A percentile compares a stretch with the other conserved stretches of the same genome.
These are phyloP conservation scores for Gadopsis marmoratus DNA, from an alignment of 2,797 vertebrate genomes.

Conservation along the genomic window DNA sequence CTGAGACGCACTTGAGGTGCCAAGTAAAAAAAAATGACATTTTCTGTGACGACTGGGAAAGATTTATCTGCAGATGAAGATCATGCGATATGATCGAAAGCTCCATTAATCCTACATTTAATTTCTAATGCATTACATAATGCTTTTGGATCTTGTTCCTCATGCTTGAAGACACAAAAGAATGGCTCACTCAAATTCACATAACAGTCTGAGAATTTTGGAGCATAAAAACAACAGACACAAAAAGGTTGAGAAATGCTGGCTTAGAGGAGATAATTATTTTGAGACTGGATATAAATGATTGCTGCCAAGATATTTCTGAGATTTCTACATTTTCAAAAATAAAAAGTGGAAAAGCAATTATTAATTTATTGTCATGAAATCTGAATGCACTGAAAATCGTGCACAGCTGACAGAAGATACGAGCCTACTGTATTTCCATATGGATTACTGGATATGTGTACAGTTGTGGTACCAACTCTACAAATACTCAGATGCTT, in stretches of 20 bases:
- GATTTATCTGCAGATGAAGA: neutral
- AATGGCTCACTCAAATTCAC: neutral
- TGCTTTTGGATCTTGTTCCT: neutral
- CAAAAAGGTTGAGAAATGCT: slow-evolving; percentile 2
- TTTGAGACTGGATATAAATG: neutral
- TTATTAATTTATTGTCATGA: slow-evolving; percentile 22
- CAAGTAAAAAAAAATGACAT: neutral
- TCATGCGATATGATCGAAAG: neutral
- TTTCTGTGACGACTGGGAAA: too few species aligned
- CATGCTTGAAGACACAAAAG: neutral
- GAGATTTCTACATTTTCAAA: neutral
- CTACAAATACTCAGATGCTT: slow-evolving; percentile 66
- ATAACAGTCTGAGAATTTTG: neutral
- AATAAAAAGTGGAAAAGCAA: neutral
- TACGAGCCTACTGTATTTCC: slow-evolving; percentile 15
- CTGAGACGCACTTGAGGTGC: too few species aligned
- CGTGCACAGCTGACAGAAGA: slow-evolving; percentile 14
- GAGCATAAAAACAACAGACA: neutral
- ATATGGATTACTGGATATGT: slow-evolving; percentile 26
- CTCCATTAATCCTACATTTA: neutral
- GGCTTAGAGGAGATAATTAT: neutral
- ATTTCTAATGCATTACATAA: neutral
- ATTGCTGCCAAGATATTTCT: neutral
- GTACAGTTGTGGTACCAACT: slow-evolving; percentile 54
- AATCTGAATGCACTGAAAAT: slow-evolving; percentile 27